Percentiles rank a stretch among this genome's conserved stretches.
phyloP scores from a whole-genome alignment of 1,140 invertebrate species.

The Bombus confusus region DNA sequence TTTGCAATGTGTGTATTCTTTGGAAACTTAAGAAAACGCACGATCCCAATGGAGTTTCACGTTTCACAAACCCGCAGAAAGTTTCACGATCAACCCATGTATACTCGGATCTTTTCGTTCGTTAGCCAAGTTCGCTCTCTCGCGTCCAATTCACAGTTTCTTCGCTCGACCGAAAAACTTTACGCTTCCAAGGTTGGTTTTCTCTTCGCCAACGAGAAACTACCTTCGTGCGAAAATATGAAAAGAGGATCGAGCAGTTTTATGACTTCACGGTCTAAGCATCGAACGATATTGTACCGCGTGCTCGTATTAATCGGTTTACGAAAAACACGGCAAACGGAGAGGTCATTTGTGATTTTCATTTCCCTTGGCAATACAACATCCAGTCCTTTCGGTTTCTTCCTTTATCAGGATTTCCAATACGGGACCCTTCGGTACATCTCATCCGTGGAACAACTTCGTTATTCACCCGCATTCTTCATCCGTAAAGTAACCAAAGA shows the following conservation, averaged over 20 bases:
- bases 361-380: slow-evolving; percentile 30
- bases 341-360: not conserved
- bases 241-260: not conserved
- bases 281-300: no score
- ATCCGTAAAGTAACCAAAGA: slow-evolving; percentile 26
- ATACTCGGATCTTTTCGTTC: slow-evolving; percentile 54
- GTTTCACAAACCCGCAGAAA: slow-evolving; percentile 42
- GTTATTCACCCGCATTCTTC: slow-evolving; percentile 64
- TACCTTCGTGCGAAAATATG: not conserved
- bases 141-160: slow-evolving; percentile 26
- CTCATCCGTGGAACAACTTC: slow-evolving; percentile 50
- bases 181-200: slow-evolving; percentile 25
- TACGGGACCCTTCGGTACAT: slow-evolving; percentile 46
- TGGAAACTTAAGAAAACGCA: slow-evolving; percentile 15
- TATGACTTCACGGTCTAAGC: no score
- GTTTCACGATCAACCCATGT: slow-evolving; percentile 58
- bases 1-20: slow-evolving; percentile 15
- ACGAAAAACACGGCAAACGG: no score
- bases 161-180: slow-evolving; percentile 41
- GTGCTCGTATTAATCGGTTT: not conserved
- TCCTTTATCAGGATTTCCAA: slow-evolving; percentile 40
- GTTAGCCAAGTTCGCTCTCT: slow-evolving; percentile 50
- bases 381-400: not conserved
- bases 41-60: slow-evolving; percentile 35
- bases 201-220: not conserved